These are phyloP conservation scores for Larimichthys crocea DNA, from an alignment of 2,113 vertebrate species.

Conservation along the genomic window DNA sequence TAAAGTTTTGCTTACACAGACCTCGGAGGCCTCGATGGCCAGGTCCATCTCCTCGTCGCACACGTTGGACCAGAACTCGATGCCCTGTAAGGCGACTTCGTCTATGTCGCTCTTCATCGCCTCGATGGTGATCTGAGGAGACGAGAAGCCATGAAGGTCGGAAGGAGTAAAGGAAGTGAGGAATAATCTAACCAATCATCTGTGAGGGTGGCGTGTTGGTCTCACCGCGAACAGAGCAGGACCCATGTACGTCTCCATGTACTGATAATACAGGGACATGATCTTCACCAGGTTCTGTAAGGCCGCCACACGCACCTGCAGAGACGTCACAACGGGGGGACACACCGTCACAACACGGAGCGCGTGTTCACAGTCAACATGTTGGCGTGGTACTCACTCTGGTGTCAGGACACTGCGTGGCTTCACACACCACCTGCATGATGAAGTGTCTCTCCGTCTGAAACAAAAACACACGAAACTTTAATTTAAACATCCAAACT, in stretches of 20 bases:
- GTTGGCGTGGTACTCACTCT: conserved; percentile 86
- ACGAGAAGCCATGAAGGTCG: too few species aligned
- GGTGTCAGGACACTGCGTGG: conserved; percentile 97
- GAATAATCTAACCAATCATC: too few species aligned
- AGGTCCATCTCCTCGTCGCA: conserved; percentile 99
- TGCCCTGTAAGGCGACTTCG: conserved; percentile 96
- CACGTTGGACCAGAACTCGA: conserved; percentile 99
- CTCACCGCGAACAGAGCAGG: conserved; percentile 97
- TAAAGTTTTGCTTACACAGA: conserved; percentile 60
- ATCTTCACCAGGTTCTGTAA: conserved; percentile 99
- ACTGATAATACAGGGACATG: conserved; percentile 99
- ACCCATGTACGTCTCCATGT: conserved; percentile 99
- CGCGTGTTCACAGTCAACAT: background rate
- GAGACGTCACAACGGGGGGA: background rate
- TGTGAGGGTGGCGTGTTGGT: too few species aligned
- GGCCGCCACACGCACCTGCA: conserved; percentile 96
- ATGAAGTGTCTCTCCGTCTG: conserved; percentile 99
- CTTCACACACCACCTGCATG: conserved; percentile 99
- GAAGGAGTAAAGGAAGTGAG: background rate
- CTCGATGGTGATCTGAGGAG: conserved; percentile 94
- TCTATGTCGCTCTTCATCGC: conserved; percentile 99
- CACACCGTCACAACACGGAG: background rate
- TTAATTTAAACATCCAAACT: too few species aligned
- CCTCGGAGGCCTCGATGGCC: conserved; percentile 98
- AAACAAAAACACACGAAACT: background rate